Base-by-base conservation (phyloP, 2,797 vertebrate genomes). In the Cuculus canorus region DNA sequence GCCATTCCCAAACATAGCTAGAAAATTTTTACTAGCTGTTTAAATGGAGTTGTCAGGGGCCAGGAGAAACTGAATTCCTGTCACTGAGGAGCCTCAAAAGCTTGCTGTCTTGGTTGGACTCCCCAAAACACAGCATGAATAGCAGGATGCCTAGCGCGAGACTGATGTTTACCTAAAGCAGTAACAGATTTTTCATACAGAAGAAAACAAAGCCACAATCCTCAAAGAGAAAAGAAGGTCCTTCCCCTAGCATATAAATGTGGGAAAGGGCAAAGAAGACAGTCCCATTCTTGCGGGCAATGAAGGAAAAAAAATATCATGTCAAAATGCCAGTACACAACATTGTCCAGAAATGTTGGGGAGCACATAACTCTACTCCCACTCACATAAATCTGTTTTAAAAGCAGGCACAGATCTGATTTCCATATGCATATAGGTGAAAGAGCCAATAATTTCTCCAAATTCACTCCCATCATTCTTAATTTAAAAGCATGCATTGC, bases 401-500 rank as follows among this genome's bases (percentile, higher is more conserved):
- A 92, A 94, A 92, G 90, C 30, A 91, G 68, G 63, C 66, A 90
- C 2, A 2, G 25, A 95, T 50, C 39, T 65, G 16, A 73, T 47
- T 77, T 86, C 52, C 79, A 92, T 64, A 82, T 23, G 48, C 30
- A 50, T 30, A 25, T 7, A 82, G 45, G 10, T 73, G 43, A 68
- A 85, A 89, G 60, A 85, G 73, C 37, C 56, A 41, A 47, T 84
- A 83, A 90, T 69, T 88, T 77, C 88, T 82, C 80, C 48, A 92
- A 90, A 88, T 80, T 82, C 71, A 53, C 32, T 93, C 48, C 70
- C 80, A 80, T 80, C 15, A 0, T 84, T 92, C 89, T 88, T 80
- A 82, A 95, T 75, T 93, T 90, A 93, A 96, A 82, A 86, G 60
- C 71, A 81, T 3, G 47, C 37, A 39, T 28, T 81, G 73, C 85